These are phyloP conservation scores for Macrotus californicus DNA, from an alignment of 2,113 vertebrate species.

Conservation along the genomic window DNA sequence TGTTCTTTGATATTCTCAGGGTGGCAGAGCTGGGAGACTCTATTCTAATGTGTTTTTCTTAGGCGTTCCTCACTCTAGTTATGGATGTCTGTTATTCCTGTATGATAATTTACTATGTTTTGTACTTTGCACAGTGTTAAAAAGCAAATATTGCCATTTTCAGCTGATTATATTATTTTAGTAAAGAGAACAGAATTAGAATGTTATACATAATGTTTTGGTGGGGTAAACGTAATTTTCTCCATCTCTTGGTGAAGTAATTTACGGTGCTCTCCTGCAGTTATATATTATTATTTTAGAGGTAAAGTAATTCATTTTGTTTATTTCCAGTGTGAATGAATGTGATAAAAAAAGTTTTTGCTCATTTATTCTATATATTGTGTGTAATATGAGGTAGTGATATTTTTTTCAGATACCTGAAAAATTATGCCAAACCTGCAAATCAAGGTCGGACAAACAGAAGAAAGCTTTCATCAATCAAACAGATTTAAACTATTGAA, in stretches of 20 bases:
- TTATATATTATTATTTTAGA: neutral
- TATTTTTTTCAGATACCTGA: constrained; percentile 23
- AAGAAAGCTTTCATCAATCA: neutral
- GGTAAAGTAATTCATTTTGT: constrained; percentile 16
- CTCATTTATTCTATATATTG: neutral
- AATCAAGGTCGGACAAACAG: neutral
- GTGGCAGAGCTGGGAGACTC: neutral
- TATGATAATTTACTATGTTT: neutral
- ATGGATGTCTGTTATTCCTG: neutral
- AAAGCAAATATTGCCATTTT: neutral
- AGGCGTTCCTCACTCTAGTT: neutral
- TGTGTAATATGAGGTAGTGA: neutral
- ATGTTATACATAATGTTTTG: neutral
- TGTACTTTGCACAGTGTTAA: neutral
- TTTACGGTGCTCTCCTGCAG: neutral
- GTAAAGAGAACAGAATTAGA: neutral
- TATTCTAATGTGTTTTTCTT: neutral
- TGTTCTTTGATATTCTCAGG: neutral
- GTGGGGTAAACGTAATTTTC: neutral
- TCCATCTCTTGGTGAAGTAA: neutral
- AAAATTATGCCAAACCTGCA: neutral
- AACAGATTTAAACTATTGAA: neutral
- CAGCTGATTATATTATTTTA: neutral
- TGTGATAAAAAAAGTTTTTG: neutral
- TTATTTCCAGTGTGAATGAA: constrained; percentile 32